Evolutionary conservation across 2,888 invertebrate genomes (phyloP).

Genomic region (Pterostichus madidus): DNA sequence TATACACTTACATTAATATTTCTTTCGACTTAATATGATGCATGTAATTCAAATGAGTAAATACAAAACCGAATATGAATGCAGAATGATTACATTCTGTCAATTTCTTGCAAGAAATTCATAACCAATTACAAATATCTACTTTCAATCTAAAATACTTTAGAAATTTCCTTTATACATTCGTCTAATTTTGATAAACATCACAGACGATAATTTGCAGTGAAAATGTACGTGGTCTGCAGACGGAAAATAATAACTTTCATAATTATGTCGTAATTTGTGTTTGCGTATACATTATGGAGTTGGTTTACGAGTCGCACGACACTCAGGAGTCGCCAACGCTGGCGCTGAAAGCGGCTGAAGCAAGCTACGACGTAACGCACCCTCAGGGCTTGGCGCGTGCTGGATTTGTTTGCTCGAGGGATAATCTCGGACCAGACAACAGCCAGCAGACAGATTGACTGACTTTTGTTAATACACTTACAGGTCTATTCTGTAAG

Average conservation of each 20-base stretch:
- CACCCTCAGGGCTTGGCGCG: constrained; percentile 24
- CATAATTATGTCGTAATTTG: constrained; percentile 63
- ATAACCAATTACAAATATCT: constrained; percentile 43
- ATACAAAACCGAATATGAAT: no score
- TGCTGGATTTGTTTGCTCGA: constrained; percentile 48
- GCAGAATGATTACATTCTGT: neutral
- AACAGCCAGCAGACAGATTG: constrained; percentile 39
- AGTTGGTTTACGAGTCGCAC: constrained; percentile 51
- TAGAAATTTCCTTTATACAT: constrained; percentile 41
- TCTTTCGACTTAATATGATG: no score
- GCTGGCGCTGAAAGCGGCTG: neutral
- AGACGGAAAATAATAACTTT: constrained; percentile 62
- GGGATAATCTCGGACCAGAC: constrained; percentile 56
- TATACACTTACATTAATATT: no score
- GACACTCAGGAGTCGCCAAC: constrained; percentile 19
- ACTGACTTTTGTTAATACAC: neutral
- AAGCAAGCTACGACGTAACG: neutral
- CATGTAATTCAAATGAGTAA: no score
- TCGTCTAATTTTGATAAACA: constrained; percentile 45
- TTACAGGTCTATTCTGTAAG: no score
- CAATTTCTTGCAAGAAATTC: constrained; percentile 31
- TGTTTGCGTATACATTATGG: constrained; percentile 62
- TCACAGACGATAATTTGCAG: constrained; percentile 46
- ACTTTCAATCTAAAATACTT: constrained; percentile 32
- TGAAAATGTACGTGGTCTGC: constrained; percentile 43